A percentile compares a stretch with the other conserved stretches of the same genome.
These are phyloP conservation scores for Andricus curvator DNA, from an alignment of 2,888 invertebrate genomes.

Conservation along the genomic window DNA sequence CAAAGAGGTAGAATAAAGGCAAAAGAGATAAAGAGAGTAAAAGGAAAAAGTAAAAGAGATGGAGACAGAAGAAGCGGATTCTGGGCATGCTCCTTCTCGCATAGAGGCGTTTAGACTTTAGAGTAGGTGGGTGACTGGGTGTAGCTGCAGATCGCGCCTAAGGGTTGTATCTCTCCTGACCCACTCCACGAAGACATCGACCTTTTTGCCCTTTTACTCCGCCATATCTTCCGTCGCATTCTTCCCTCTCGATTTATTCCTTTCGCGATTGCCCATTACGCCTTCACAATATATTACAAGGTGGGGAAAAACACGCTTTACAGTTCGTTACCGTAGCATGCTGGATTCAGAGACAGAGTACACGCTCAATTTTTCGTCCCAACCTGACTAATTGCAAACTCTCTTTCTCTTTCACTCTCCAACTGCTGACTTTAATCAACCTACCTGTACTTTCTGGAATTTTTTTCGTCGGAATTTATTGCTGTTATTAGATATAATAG, in stretches of 20 bases:
- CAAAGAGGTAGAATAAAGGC: constrained; percentile 24
- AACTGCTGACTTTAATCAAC: constrained; percentile 21
- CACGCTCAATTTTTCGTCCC: constrained; percentile 6
- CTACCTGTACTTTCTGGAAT: neutral
- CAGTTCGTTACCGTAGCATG: constrained; percentile 45
- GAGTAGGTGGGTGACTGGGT: constrained; percentile 41
- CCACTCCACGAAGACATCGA: constrained; percentile 60
- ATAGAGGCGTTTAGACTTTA: constrained; percentile 10
- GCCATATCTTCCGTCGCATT: constrained; percentile 41
- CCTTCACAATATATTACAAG: constrained; percentile 48
- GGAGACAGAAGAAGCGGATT: neutral
- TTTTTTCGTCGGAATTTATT: neutral
- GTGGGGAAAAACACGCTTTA: constrained; percentile 48
- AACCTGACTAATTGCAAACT: constrained; percentile 29
- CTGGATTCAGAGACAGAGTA: constrained; percentile 1
- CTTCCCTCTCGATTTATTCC: constrained; percentile 48
- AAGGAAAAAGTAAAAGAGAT: neutral
- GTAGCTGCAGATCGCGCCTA: constrained; percentile 52
- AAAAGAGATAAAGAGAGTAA: neutral
- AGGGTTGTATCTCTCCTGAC: constrained; percentile 56
- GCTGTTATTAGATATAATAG: constrained; percentile 10
- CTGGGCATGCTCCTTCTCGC: too few species aligned
- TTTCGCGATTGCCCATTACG: constrained; percentile 45
- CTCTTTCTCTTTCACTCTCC: constrained; percentile 5
- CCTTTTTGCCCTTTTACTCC: constrained; percentile 51